Evolutionary conservation across 2,888 invertebrate genomes (phyloP).

Genomic region (Patella caerulea): DNA sequence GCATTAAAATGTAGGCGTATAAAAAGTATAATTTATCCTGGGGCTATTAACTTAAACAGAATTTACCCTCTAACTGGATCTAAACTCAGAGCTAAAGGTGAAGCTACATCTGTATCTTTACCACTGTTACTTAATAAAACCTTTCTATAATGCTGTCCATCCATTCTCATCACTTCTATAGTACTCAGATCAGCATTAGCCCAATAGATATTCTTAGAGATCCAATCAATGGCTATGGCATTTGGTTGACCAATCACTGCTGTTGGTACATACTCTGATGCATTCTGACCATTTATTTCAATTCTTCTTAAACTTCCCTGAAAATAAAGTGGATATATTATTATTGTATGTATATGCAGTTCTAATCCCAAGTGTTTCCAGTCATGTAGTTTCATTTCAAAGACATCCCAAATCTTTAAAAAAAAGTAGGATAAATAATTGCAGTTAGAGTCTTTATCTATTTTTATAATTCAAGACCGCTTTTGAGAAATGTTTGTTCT

Average conservation of each 20-base stretch:
- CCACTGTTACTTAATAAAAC: conserved; percentile 93
- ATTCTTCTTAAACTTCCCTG: conserved; percentile 40
- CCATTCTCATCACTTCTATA: conserved; percentile 79
- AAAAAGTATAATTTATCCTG: too few species aligned
- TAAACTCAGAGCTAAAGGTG: conserved; percentile 88
- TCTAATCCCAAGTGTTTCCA: too few species aligned
- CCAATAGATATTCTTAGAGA: conserved; percentile 93
- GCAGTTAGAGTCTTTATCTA: too few species aligned
- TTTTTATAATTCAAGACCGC: too few species aligned
- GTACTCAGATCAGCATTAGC: conserved; percentile 86
- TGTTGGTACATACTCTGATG: conserved; percentile 83
- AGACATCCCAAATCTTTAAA: too few species aligned
- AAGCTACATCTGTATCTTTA: conserved; percentile 86
- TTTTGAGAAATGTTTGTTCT: too few species aligned
- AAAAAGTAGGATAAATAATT: too few species aligned
- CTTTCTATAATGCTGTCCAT: conserved; percentile 86
- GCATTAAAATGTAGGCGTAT: too few species aligned
- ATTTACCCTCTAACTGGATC: conserved; percentile 90
- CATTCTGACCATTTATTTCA: conserved; percentile 80
- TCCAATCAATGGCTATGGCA: conserved; percentile 95
- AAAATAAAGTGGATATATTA: background rate
- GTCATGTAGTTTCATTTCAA: too few species aligned
- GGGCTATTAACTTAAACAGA: too few species aligned
- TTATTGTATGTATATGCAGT: background rate
- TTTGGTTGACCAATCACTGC: conserved; percentile 84